Conservation (phyloP, 2,113 vertebrate genomes). For the Rynchops niger region DNA sequence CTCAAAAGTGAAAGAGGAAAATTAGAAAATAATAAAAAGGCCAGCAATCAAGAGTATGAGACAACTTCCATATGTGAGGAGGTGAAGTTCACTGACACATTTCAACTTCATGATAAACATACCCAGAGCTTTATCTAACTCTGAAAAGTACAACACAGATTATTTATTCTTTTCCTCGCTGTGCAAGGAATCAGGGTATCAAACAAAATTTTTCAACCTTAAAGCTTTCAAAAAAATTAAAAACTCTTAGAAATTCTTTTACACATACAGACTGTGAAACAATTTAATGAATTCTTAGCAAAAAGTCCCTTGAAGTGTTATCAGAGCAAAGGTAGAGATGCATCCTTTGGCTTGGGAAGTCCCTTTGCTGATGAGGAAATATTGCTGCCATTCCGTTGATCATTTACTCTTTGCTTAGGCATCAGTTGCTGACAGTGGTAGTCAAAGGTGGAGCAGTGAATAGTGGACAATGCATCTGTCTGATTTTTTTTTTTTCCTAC, state of each 20-base stretch:
- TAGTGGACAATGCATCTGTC: neutral
- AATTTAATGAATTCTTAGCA: neutral
- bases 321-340: neutral
- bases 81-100: neutral
- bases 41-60: neutral
- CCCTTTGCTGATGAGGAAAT: neutral
- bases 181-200: neutral
- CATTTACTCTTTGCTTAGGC: neutral
- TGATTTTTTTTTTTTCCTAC: neutral
- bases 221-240: neutral
- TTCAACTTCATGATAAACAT: accelerated
- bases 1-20: neutral
- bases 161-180: neutral
- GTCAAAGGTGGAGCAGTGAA: neutral
- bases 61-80: neutral
- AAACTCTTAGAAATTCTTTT: neutral
- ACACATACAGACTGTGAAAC: neutral
- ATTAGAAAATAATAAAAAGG: neutral
- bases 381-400: neutral
- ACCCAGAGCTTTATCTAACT: neutral
- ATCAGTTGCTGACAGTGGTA: neutral
- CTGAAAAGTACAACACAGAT: neutral
- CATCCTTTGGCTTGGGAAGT: neutral
- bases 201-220: neutral
- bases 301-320: neutral